Percentiles rank a stretch among this genome's conserved stretches.
These are phyloP conservation scores for Cettia cetti DNA, from an alignment of 2,113 vertebrate species.

Conservation along the genomic window DNA sequence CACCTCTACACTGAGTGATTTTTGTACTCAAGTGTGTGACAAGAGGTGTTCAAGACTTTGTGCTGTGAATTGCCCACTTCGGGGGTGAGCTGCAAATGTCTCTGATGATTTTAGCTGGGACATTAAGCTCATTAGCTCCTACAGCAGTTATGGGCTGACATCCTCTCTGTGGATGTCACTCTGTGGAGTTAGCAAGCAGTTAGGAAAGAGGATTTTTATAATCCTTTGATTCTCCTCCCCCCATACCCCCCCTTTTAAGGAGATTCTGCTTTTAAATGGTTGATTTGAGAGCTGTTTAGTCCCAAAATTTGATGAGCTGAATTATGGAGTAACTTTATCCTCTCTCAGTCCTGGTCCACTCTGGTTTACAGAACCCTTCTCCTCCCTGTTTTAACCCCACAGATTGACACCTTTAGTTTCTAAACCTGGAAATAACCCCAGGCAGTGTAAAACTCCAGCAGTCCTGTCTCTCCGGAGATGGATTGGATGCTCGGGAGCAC, in stretches of 20 bases:
- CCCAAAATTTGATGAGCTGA: neutral
- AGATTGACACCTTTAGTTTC: neutral
- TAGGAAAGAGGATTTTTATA: neutral
- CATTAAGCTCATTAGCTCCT: neutral
- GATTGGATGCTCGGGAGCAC: neutral
- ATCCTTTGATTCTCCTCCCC: neutral
- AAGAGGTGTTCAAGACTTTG: neutral
- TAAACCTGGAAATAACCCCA: neutral
- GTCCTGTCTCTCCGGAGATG: neutral
- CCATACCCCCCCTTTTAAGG: neutral
- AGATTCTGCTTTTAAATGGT: neutral
- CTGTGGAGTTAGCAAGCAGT: neutral
- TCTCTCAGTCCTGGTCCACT: neutral
- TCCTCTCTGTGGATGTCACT: neutral
- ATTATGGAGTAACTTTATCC: neutral
- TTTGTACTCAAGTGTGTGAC: constrained; percentile 8
- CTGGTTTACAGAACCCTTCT: neutral
- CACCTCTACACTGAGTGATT: constrained; percentile 23
- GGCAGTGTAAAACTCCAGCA: neutral
- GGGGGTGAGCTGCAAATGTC: neutral
- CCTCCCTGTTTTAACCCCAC: neutral
- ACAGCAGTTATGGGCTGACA: neutral
- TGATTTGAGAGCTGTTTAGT: neutral
- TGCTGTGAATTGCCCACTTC: neutral
- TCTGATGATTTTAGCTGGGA: neutral